Conservation (phyloP, 2,113 vertebrate species). For the Mastomys coucha region DNA sequence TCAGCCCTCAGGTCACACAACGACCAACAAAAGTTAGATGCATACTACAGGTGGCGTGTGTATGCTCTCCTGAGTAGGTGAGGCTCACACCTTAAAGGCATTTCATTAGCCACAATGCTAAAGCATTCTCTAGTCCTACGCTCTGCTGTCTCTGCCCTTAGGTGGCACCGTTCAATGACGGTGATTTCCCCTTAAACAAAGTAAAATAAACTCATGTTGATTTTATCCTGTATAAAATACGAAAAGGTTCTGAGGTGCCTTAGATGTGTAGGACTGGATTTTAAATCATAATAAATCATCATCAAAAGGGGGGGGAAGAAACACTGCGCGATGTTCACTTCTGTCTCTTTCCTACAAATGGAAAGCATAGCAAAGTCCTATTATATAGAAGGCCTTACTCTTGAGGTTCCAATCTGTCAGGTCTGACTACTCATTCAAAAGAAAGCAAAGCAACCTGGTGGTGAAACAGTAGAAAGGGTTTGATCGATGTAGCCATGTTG, state of each 20-base stretch:
- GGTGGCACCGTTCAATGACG: background rate
- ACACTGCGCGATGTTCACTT: background rate
- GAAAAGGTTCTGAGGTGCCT: background rate
- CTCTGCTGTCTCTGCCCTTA: background rate
- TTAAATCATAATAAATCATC: background rate
- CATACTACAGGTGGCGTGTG: background rate
- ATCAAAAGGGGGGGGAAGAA: background rate
- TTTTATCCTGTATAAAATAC: background rate
- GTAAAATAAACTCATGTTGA: background rate
- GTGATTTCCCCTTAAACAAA: background rate
- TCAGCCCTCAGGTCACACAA: background rate
- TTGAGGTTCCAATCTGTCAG: background rate
- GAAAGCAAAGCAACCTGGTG: background rate
- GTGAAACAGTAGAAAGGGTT: background rate
- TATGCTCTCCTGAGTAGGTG: background rate
- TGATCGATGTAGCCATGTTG: background rate
- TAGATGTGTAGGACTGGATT: background rate
- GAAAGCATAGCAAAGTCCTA: background rate
- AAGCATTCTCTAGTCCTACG: background rate
- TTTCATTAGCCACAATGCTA: background rate
- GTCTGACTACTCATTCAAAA: background rate
- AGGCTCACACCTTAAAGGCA: background rate
- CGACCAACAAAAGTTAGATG: background rate
- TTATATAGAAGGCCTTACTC: background rate
- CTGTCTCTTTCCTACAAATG: slow-evolving; percentile 7